A percentile compares a stretch with the other conserved stretches of the same genome.
These are phyloP conservation scores for Galerucella pusilla DNA, from an alignment of 2,888 invertebrate species.

Conservation along the genomic window DNA sequence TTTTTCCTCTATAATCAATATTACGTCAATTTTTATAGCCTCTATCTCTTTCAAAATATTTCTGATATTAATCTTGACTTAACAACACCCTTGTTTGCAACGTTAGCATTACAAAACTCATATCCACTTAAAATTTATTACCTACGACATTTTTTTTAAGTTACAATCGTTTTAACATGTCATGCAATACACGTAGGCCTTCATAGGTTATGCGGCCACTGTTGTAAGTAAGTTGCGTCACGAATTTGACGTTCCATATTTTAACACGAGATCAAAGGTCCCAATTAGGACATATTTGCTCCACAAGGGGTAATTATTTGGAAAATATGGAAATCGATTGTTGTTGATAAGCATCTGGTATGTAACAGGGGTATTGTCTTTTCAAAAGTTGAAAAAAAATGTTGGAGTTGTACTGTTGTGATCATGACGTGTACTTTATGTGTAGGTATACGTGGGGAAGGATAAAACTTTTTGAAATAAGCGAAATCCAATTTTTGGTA, in stretches of 20 bases:
- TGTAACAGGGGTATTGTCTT: slow-evolving; percentile 35
- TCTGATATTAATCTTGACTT: not conserved
- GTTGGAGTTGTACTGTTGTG: slow-evolving; percentile 28
- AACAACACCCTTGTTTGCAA: not conserved
- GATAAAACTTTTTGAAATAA: not conserved
- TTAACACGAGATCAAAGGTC: slow-evolving; percentile 51
- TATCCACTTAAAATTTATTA: not conserved
- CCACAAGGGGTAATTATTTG: slow-evolving; percentile 43
- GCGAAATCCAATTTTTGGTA: too few species aligned
- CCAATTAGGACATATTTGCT: slow-evolving; percentile 53
- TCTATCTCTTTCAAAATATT: not conserved
- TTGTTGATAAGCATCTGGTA: slow-evolving; percentile 37
- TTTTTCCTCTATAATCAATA: too few species aligned
- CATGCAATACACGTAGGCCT: slow-evolving; percentile 26
- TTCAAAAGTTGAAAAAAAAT: slow-evolving; percentile 8
- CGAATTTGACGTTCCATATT: slow-evolving; percentile 53
- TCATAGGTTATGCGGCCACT: slow-evolving; percentile 31
- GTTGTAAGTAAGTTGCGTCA: slow-evolving; percentile 28
- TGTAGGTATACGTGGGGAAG: not conserved
- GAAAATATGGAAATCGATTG: slow-evolving; percentile 39
- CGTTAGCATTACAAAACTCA: slow-evolving; percentile 2
- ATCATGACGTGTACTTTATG: slow-evolving; percentile 34
- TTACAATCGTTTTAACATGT: slow-evolving; percentile 19
- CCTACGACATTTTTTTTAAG: slow-evolving; percentile 4
- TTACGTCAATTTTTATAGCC: too few species aligned